phyloP scores from a whole-genome alignment of 2,888 invertebrate species.

The Thyatira batis region DNA sequence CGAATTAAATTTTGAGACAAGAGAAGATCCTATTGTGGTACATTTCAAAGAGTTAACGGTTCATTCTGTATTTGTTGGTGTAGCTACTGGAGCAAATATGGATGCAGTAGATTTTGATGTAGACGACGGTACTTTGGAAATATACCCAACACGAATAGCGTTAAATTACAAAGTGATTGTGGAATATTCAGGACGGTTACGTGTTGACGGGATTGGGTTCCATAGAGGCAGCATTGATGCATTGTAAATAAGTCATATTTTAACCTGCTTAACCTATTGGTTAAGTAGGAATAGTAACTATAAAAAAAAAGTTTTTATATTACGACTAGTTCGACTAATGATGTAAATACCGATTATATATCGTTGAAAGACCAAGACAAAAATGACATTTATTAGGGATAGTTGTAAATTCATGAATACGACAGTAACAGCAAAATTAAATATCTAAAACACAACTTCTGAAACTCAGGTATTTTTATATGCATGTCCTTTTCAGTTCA shows the following conservation, averaged over 20 bases:
- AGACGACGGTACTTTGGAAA: slow-evolving; percentile 38
- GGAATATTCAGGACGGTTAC: slow-evolving; percentile 46
- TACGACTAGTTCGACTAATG: no score
- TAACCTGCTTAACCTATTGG: no score
- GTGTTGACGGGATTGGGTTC: slow-evolving; percentile 41
- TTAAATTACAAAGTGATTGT: slow-evolving; percentile 45
- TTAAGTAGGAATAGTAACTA: no score
- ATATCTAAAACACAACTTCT: no score
- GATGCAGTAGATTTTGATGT: slow-evolving; percentile 21
- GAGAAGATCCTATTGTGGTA: slow-evolving; percentile 41
- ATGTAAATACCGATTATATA: no score
- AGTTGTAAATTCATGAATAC: no score
- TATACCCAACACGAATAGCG: slow-evolving; percentile 30
- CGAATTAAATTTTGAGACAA: slow-evolving; percentile 28
- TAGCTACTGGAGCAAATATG: slow-evolving; percentile 39
- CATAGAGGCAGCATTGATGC: slow-evolving; percentile 36
- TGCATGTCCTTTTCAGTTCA: slow-evolving; percentile 48
- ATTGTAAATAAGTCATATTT: slow-evolving; percentile 28
- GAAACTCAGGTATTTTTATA: slow-evolving; percentile 1
- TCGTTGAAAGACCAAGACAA: no score
- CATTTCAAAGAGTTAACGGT: slow-evolving; percentile 41
- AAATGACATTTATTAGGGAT: no score
- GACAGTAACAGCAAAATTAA: no score
- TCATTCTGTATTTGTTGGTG: slow-evolving; percentile 39
- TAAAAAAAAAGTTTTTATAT: no score